Conservation (phyloP, 1,140 invertebrate species). For the Drosophila ficusphila region DNA sequence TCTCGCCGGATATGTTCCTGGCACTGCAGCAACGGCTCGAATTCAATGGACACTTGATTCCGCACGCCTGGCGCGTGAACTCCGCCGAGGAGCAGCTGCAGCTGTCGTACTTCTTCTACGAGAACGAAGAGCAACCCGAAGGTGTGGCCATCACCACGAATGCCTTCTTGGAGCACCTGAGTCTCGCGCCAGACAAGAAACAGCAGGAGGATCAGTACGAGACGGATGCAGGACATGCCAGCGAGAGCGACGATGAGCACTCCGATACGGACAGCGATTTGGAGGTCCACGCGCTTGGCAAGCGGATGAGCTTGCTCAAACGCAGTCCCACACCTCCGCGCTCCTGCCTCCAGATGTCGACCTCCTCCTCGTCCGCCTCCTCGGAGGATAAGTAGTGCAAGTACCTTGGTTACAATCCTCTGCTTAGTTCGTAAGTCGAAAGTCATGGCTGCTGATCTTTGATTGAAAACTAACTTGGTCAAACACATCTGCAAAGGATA, state of each 20-base stretch:
- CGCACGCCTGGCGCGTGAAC: slow-evolving; percentile 40
- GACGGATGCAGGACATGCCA: slow-evolving; percentile 56
- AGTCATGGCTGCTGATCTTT: too few species aligned
- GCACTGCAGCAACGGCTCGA: slow-evolving; percentile 27
- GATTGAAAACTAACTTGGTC: too few species aligned
- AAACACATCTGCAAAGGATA: too few species aligned
- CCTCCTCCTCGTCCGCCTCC: slow-evolving; percentile 2
- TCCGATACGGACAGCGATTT: slow-evolving; percentile 49
- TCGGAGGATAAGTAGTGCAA: slow-evolving; percentile 29
- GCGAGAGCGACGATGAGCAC: slow-evolving; percentile 65
- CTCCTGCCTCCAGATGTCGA: not conserved
- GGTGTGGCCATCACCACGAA: too few species aligned
- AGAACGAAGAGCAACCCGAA: slow-evolving; percentile 31
- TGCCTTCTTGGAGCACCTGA: not conserved
- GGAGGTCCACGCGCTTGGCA: not conserved
- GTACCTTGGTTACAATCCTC: not conserved
- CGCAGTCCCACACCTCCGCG: slow-evolving; percentile 11
- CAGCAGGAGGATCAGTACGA: slow-evolving; percentile 41
- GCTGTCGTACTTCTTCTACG: slow-evolving; percentile 62
- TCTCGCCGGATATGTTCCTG: slow-evolving; percentile 59
- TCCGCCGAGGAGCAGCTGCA: slow-evolving; percentile 35
- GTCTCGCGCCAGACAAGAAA: not conserved
- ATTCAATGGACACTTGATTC: slow-evolving; percentile 27
- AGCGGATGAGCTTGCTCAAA: not conserved
- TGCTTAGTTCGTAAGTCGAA: not conserved